A percentile compares a stretch with the other conserved stretches of the same genome.
These are phyloP conservation scores for Nemotelus pantherinus DNA, from an alignment of 2,888 invertebrate species.

Conservation along the genomic window DNA sequence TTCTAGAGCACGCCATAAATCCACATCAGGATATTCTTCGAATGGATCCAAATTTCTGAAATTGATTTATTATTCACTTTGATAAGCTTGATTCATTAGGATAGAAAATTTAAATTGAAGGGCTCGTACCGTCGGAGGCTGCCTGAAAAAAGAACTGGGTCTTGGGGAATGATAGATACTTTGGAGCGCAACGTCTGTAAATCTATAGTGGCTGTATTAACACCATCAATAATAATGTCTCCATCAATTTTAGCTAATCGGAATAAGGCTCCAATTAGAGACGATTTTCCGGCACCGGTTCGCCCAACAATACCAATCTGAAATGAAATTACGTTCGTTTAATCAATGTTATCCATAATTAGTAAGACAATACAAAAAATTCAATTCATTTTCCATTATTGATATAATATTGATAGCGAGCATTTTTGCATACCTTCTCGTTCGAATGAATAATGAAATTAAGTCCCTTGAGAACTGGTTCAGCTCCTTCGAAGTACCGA, in stretches of 20 bases:
- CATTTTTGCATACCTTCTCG: conserved; percentile 66
- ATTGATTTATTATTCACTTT: conserved; percentile 25
- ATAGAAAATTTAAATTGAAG: no score
- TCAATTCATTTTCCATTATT: neutral
- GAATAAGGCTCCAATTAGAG: conserved; percentile 69
- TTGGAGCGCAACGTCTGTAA: conserved; percentile 70
- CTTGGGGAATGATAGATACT: conserved; percentile 73
- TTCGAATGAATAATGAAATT: conserved; percentile 67
- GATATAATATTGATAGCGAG: neutral
- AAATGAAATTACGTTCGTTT: neutral
- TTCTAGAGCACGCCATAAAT: conserved; percentile 77
- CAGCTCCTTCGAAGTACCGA: conserved; percentile 80
- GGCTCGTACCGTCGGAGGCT: conserved; percentile 63
- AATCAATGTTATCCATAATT: conserved; percentile 8
- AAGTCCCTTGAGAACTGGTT: conserved; percentile 81
- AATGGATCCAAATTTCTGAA: conserved; percentile 82
- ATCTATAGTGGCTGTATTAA: conserved; percentile 70
- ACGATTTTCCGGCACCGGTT: conserved; percentile 79
- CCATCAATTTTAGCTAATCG: conserved; percentile 75
- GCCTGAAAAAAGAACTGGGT: conserved; percentile 67
- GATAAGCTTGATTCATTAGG: neutral
- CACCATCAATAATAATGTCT: conserved; percentile 73
- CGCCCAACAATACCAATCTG: conserved; percentile 71
- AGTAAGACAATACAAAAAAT: neutral
- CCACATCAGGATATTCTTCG: conserved; percentile 73